Percentiles rank a stretch among this genome's conserved stretches.
phyloP scores from a whole-genome alignment of 1,140 invertebrate genomes.

The Hetaerina americana region DNA sequence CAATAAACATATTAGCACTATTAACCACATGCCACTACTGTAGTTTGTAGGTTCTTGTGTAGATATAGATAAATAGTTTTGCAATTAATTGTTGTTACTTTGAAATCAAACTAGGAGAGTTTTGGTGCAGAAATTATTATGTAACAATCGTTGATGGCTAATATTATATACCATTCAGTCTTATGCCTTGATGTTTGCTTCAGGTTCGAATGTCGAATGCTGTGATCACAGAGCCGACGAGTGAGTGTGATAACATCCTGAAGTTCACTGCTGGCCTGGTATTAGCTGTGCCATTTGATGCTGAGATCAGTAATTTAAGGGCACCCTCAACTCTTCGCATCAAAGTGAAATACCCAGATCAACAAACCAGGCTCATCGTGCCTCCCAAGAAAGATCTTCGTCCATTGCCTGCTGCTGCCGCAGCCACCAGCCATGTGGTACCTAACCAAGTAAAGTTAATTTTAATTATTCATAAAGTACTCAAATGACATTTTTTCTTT shows the following conservation, averaged over 20 bases:
- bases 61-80: no score
- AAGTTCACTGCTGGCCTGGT: constrained; percentile 89
- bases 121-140: no score
- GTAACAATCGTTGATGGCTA: constrained; percentile 10
- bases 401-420: constrained; percentile 19
- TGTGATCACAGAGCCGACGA: constrained; percentile 69
- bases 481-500: no score
- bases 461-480: no score
- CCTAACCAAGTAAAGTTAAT: constrained; percentile 11
- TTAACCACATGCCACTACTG: no score
- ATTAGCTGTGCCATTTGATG: constrained; percentile 70
- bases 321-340: constrained; percentile 60
- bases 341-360: constrained; percentile 84
- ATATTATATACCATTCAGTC: constrained; percentile 2
- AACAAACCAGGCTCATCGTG: constrained; percentile 66
- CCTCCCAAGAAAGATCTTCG: constrained; percentile 57
- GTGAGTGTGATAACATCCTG: constrained; percentile 68
- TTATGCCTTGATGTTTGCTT: background rate
- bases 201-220: constrained; percentile 61
- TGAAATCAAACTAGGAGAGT: no score
- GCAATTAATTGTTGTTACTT: no score
- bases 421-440: background rate
- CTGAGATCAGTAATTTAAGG: constrained; percentile 66
- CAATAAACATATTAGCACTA: no score
- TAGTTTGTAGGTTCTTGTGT: no score